Evolutionary conservation across 92 coral and sea anemone species (phyloP).

Genomic region (Phenganax subtilis): DNA sequence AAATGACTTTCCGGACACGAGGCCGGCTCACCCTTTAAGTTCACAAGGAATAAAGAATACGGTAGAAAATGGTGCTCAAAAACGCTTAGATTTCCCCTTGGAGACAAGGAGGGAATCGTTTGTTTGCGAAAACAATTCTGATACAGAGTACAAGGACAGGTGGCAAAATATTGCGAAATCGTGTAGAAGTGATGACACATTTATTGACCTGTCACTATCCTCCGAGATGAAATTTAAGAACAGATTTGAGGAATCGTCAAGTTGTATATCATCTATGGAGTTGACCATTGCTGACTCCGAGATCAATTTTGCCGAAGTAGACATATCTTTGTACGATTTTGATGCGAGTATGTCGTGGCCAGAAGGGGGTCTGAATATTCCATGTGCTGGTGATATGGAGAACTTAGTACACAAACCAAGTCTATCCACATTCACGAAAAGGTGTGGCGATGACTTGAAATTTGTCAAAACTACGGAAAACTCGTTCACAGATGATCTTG

Average conservation of each 20-base stretch:
- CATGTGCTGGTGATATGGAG: slow-evolving; percentile 53
- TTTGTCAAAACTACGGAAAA: slow-evolving; percentile 64
- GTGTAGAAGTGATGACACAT: slow-evolving; percentile 4
- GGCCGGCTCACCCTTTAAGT: not conserved
- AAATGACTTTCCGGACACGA: slow-evolving; percentile 15
- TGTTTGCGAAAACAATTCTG: slow-evolving; percentile 35
- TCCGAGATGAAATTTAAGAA: slow-evolving; percentile 15
- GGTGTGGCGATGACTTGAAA: slow-evolving; percentile 78
- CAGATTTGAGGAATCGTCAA: slow-evolving; percentile 10
- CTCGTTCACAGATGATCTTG: slow-evolving; percentile 71
- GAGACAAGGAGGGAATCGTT: slow-evolving; percentile 2
- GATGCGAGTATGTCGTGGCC: slow-evolving; percentile 48
- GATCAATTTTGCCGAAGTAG: slow-evolving; percentile 87
- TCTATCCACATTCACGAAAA: slow-evolving; percentile 41
- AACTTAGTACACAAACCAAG: slow-evolving; percentile 45
- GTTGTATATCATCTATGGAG: slow-evolving; percentile 17
- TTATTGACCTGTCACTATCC: slow-evolving; percentile 29
- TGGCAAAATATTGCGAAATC: slow-evolving; percentile 21
- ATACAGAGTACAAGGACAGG: slow-evolving; percentile 13
- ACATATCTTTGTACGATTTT: slow-evolving; percentile 89
- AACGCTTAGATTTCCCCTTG: not conserved
- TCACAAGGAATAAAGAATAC: not conserved
- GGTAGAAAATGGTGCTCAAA: not conserved
- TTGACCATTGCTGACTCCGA: slow-evolving; percentile 36
- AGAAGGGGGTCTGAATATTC: slow-evolving; percentile 1